Conservation (phyloP, 2,113 vertebrate genomes). For the Strix uralensis region DNA sequence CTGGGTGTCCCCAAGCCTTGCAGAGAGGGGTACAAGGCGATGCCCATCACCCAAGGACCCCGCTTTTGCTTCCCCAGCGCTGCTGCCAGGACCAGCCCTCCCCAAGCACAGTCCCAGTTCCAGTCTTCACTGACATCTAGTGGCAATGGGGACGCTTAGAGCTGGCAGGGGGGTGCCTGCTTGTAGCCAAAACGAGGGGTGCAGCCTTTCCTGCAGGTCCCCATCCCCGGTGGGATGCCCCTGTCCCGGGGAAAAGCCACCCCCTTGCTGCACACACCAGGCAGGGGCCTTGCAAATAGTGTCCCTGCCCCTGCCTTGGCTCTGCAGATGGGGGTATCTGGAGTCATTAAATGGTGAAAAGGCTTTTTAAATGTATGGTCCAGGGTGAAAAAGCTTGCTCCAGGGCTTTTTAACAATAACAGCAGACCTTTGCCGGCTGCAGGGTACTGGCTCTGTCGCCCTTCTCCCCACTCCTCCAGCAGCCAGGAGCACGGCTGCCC, state of each 20-base stretch:
- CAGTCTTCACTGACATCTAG: slow-evolving; percentile 75
- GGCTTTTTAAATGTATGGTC: not conserved
- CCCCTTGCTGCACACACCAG: no score
- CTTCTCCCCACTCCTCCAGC: not conserved
- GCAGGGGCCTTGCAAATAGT: not conserved
- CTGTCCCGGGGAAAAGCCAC: not conserved
- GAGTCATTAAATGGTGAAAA: not conserved
- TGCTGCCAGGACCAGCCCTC: not conserved
- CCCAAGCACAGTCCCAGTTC: not conserved
- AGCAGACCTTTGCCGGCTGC: not conserved
- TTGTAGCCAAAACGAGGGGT: not conserved
- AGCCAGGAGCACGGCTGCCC: not conserved
- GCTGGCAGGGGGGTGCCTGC: not conserved
- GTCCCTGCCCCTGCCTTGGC: not conserved
- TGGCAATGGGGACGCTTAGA: not conserved
- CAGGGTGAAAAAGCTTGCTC: not conserved
- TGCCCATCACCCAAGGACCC: not conserved
- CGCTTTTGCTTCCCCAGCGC: not conserved
- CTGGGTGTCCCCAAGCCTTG: not conserved
- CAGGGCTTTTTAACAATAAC: not conserved
- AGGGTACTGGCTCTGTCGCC: not conserved
- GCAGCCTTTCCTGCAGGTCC: not conserved
- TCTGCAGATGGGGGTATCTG: not conserved
- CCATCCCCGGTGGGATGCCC: not conserved
- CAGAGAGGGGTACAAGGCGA: not conserved